Percentiles rank a stretch among this genome's conserved stretches.
Evolutionary conservation across 92 coral and sea anemone species (phyloP).

Genomic region (Porites lobata): DNA sequence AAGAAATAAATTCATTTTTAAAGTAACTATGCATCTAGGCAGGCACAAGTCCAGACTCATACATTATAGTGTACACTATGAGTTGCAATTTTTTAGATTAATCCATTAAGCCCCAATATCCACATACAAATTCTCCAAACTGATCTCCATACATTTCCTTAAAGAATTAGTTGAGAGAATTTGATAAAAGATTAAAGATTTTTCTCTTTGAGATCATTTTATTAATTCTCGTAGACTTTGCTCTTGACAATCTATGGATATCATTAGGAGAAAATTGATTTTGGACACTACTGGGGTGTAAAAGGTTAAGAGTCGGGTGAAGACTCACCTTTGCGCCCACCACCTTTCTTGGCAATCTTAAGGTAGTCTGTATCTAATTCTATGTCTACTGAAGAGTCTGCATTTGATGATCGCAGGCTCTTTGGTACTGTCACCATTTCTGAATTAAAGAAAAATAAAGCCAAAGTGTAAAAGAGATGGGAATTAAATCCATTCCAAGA

Average conservation of each 20-base stretch:
- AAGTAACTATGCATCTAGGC: not conserved
- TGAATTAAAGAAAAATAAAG: not conserved
- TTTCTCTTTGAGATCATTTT: no score
- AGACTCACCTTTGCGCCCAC: conserved; percentile 41
- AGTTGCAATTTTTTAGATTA: not conserved
- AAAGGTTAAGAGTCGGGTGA: not conserved
- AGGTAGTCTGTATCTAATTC: conserved; percentile 33
- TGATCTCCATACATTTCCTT: no score
- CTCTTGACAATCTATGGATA: no score
- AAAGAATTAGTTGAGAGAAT: no score
- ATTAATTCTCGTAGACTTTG: no score
- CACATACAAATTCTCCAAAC: no score
- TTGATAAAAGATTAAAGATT: no score
- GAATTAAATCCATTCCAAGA: not conserved
- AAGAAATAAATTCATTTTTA: not conserved
- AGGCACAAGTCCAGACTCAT: no score
- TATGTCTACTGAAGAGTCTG: conserved; percentile 6
- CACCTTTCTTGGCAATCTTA: conserved; percentile 40
- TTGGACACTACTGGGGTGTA: no score
- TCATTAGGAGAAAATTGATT: no score
- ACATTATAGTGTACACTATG: not conserved
- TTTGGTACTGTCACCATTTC: conserved; percentile 43
- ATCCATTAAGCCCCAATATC: not conserved
- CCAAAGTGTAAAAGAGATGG: no score
- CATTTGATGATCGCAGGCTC: conserved; percentile 14